These are phyloP conservation scores for Zaprionus lineosus DNA, from an alignment of 2,888 invertebrate genomes.

Conservation along the genomic window DNA sequence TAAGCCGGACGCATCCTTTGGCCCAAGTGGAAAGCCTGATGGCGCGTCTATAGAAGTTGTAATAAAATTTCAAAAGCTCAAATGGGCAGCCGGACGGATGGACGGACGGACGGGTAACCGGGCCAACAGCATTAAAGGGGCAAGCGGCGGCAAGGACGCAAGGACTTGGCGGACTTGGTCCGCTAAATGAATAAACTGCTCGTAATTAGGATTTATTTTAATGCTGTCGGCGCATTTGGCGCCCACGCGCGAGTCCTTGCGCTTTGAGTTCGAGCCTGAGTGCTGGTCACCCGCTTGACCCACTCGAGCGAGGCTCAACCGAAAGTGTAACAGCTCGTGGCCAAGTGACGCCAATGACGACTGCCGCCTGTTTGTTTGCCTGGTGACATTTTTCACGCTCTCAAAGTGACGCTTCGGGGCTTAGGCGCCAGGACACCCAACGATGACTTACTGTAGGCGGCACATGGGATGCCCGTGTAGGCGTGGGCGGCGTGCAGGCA, in stretches of 20 bases:
- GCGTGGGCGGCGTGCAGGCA: constrained; percentile 96
- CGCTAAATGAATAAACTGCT: constrained; percentile 71
- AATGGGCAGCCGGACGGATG: constrained; percentile 4
- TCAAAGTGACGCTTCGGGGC: constrained; percentile 37
- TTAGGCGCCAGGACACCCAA: constrained; percentile 1
- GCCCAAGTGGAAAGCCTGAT: constrained; percentile 4
- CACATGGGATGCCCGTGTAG: constrained; percentile 92
- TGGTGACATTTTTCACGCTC: constrained; percentile 71
- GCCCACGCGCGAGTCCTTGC: constrained; percentile 14
- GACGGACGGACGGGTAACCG: background rate
- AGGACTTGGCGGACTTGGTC: constrained; percentile 21
- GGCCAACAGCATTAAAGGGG: background rate
- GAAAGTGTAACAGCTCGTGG: constrained; percentile 51
- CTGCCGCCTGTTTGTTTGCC: constrained; percentile 6
- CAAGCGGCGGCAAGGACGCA: background rate
- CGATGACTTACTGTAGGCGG: constrained; percentile 90
- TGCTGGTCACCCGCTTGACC: constrained; percentile 62
- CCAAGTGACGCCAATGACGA: constrained; percentile 27
- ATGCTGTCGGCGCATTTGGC: constrained; percentile 55
- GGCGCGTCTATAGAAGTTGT: constrained; percentile 29
- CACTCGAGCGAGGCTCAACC: constrained; percentile 37
- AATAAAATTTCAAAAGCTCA: constrained; percentile 53
- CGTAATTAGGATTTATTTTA: constrained; percentile 79
- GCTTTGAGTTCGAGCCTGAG: constrained; percentile 39
- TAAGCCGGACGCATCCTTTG: constrained; percentile 65